Evolutionary conservation across 2,888 invertebrate species (phyloP), one percentile per base, ranked within the genome.

Genomic region (Isotomurus palustris): DNA sequence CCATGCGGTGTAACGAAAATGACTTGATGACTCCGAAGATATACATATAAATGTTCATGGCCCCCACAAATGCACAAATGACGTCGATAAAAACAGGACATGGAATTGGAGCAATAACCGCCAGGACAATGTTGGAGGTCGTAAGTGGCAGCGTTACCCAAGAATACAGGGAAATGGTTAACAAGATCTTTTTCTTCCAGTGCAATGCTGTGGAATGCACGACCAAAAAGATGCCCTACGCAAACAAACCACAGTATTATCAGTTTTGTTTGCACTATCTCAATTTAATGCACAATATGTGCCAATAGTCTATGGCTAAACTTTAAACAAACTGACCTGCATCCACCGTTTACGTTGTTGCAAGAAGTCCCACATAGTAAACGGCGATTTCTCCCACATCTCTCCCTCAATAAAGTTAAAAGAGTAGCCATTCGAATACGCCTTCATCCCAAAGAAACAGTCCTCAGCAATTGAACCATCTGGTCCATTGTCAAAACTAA

Each of bases 391-490:
- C 75, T 96, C 96, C 87, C 94, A 94, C 95, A 96, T 95, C 78
- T 96, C 96, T 48, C 96, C 95, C 75, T 96, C 95, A 67, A 96
- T 85, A 77, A 95, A 96, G 75, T 92, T 90, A 76, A 96, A 96
- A 21, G 87, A 82, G 75, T 88, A 95, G 25, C 94, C 95, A 75
- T 90, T 84, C 63, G 84, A 83, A 76, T 86, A 91, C 2, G 95
- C 95, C 66, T 90, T 86, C 93, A 96, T 95, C 21, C 93, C 92
- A 77, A 96, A 96, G 76, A 85, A 96, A 74, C 94, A 95, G 76
- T 96, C 96, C 77, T 96, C 96, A 21, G 96, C 95, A n/a, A 96
- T 89, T 1, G 94, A 94, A 21, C 96, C 95, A 76, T 95, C 95
- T 63, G 90, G 80, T 17, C 96, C 96, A 76, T 96, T 94, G 78